These are phyloP conservation scores for human (Homo sapiens) DNA, from an alignment of 2,113 vertebrate genomes.

Conservation along the genomic window GRCh38 chr7:114505001-114505500, in stretches of 20 bases:
- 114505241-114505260: conserved; percentile 39
- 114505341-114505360: conserved; percentile 70
- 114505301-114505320: conserved; percentile 70
- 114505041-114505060: not conserved
- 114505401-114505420: conserved; percentile 63
- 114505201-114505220: conserved; percentile 49
- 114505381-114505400: conserved; percentile 69
- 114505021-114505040: not conserved
- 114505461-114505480: conserved; percentile 32
- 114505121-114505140: conserved; percentile 39
- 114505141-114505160: conserved; percentile 57
- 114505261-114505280: conserved; percentile 70
- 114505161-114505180: conserved; percentile 62
- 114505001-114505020: not conserved
- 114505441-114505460: not conserved
- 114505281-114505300: conserved; percentile 71
- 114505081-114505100: not conserved
- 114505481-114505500: conserved; percentile 17
- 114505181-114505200: conserved; percentile 57
- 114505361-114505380: conserved; percentile 73
- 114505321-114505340: conserved; percentile 70
- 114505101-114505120: not conserved
- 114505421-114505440: conserved; percentile 22
- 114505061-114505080: conserved; percentile 1
- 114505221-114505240: conserved; percentile 73